These are phyloP conservation scores for Drosophila simulans DNA, from an alignment of 1,140 invertebrate species.

Conservation along the genomic window DNA sequence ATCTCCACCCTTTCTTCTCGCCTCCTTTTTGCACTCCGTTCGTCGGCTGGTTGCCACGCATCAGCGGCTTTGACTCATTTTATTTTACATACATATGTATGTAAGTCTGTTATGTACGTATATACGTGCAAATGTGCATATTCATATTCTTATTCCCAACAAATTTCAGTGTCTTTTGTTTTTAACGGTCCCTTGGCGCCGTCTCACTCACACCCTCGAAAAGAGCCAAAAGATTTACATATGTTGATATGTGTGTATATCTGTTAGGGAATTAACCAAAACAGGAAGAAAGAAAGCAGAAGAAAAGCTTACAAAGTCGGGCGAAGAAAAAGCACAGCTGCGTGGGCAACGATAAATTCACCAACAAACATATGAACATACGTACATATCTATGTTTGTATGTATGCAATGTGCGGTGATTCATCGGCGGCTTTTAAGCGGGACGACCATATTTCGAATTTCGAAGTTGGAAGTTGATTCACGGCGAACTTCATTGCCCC, in stretches of 20 bases:
- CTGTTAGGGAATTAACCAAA: conserved; percentile 61
- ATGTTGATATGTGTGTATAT: background rate
- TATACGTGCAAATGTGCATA: background rate
- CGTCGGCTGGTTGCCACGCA: conserved; percentile 47
- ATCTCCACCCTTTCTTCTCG: conserved; percentile 26
- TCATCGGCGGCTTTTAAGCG: conserved; percentile 55
- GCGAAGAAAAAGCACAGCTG: conserved; percentile 35
- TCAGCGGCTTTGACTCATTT: conserved; percentile 51
- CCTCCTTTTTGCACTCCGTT: conserved; percentile 25
- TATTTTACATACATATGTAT: conserved; percentile 1
- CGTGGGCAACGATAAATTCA: conserved; percentile 36
- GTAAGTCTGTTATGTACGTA: no score
- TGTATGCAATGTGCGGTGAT: conserved; percentile 40
- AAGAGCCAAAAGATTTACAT: conserved; percentile 36
- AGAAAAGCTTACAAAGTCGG: conserved; percentile 47
- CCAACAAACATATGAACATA: background rate
- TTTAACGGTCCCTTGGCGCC: conserved; percentile 64
- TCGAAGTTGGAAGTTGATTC: conserved; percentile 77
- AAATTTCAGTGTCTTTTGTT: conserved; percentile 42
- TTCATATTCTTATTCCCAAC: conserved; percentile 15
- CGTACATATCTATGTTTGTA: background rate
- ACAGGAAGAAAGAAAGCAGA: conserved; percentile 62
- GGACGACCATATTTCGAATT: conserved; percentile 68
- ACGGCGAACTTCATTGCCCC: conserved; percentile 56
- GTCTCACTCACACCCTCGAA: conserved; percentile 10